A percentile compares a stretch with the other conserved stretches of the same genome.
These are phyloP conservation scores for Balaeniceps rex DNA, from an alignment of 2,113 vertebrate species.

Conservation along the genomic window DNA sequence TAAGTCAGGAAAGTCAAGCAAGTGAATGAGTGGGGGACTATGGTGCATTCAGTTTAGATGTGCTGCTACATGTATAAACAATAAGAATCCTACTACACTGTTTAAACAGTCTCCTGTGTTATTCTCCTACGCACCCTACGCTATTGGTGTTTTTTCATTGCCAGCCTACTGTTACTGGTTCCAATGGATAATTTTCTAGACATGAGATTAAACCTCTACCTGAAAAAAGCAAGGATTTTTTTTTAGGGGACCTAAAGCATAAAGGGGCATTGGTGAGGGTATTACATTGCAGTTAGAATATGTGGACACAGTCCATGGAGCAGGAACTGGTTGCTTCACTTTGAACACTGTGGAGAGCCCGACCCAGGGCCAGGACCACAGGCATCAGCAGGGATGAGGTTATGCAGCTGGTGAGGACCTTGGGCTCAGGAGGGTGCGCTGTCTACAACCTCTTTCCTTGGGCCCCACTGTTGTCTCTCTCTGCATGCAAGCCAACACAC, in stretches of 20 bases:
- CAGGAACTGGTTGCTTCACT: background rate
- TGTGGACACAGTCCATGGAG: background rate
- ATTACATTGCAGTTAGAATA: background rate
- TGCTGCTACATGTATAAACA: background rate
- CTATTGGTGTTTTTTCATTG: background rate
- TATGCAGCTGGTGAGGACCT: rapidly evolving
- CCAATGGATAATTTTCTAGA: background rate
- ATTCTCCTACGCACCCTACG: background rate
- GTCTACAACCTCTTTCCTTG: background rate
- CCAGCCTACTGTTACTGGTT: background rate
- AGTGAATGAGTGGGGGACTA: background rate
- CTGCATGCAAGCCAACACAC: background rate
- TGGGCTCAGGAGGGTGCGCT: background rate
- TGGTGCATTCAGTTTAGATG: background rate
- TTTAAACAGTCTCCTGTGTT: background rate
- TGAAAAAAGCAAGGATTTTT: background rate
- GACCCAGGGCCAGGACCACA: background rate
- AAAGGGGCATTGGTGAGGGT: background rate
- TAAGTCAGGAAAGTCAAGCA: background rate
- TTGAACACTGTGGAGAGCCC: background rate
- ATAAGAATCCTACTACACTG: background rate
- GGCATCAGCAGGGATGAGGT: background rate
- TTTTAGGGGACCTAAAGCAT: background rate
- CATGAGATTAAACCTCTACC: background rate
- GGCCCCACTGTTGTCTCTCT: background rate